Percentiles rank a stretch among this genome's conserved stretches.
Conservation (phyloP, 1,140 invertebrate species). For the Bombus breviceps region DNA sequence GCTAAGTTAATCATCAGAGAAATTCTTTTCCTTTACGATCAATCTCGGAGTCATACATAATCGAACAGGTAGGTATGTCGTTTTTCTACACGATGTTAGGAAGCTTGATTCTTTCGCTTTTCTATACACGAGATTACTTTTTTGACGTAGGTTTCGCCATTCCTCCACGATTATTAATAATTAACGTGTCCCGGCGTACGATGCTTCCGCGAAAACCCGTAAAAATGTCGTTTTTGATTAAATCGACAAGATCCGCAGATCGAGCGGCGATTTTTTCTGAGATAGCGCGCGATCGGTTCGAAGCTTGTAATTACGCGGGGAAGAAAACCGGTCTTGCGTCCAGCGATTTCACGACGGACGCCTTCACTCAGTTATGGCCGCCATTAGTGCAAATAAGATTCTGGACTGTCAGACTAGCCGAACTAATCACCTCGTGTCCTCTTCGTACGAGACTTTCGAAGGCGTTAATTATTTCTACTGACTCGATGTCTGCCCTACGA, state of each 20-base stretch:
- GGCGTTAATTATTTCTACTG: conserved; percentile 39
- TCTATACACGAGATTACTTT: not conserved
- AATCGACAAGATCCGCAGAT: conserved; percentile 39
- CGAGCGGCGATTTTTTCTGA: conserved; percentile 49
- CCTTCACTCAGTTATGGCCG: conserved; percentile 49
- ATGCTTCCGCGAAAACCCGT: not conserved
- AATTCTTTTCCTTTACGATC: not conserved
- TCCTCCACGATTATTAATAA: not conserved
- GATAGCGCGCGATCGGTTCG: conserved; percentile 58
- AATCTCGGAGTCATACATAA: not conserved
- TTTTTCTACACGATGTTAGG: not conserved
- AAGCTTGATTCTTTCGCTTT: not conserved
- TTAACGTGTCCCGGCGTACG: not conserved
- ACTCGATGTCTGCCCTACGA: not conserved
- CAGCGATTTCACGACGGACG: conserved; percentile 65
- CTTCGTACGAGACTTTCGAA: conserved; percentile 25
- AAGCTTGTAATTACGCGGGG: conserved; percentile 65
- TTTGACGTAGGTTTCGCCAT: not conserved
- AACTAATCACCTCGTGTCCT: conserved; percentile 51
- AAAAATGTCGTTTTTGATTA: conserved; percentile 52
- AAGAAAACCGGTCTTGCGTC: conserved; percentile 64
- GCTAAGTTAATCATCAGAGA: not conserved
- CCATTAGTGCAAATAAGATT: conserved; percentile 68
- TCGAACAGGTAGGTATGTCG: not conserved
- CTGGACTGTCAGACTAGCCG: conserved; percentile 35